These are phyloP conservation scores for Drosophila repletoides DNA, from an alignment of 1,140 invertebrate genomes.

Conservation along the genomic window DNA sequence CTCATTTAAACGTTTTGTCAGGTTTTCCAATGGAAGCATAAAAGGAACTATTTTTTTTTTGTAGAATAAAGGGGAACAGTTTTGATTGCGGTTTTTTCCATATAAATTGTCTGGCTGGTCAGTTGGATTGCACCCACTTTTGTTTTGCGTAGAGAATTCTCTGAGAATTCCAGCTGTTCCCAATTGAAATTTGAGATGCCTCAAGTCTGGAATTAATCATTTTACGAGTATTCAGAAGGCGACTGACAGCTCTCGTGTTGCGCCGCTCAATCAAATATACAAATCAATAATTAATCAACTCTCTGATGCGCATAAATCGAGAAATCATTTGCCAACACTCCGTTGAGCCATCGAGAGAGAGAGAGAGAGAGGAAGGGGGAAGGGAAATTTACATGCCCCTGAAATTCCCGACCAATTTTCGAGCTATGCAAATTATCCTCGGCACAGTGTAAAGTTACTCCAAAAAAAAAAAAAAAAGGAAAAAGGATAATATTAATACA, in stretches of 20 bases:
- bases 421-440: constrained; percentile 60
- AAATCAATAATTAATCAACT: constrained; percentile 79
- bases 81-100: constrained; percentile 32
- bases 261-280: constrained; percentile 63
- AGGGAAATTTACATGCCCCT: constrained; percentile 38
- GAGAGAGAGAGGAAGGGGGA: not conserved
- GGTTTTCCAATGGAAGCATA: too few species aligned
- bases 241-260: constrained; percentile 10
- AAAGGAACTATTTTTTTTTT: too few species aligned
- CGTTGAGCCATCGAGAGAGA: too few species aligned
- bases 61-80: constrained; percentile 10
- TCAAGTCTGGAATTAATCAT: constrained; percentile 36
- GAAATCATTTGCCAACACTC: constrained; percentile 67
- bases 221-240: constrained; percentile 9
- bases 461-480: constrained; percentile 53
- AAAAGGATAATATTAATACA: constrained; percentile 71
- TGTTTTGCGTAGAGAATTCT: too few species aligned
- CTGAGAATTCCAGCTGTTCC: not conserved
- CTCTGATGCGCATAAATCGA: constrained; percentile 49
- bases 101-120: constrained; percentile 24
- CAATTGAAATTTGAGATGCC: constrained; percentile 27
- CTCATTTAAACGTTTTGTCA: constrained; percentile 55
- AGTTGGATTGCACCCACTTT: constrained; percentile 14
- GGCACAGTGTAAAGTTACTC: constrained; percentile 63
- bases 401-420: constrained; percentile 12